phyloP scores from a whole-genome alignment of 2,888 invertebrate species.

The Ormyrus thymus region DNA sequence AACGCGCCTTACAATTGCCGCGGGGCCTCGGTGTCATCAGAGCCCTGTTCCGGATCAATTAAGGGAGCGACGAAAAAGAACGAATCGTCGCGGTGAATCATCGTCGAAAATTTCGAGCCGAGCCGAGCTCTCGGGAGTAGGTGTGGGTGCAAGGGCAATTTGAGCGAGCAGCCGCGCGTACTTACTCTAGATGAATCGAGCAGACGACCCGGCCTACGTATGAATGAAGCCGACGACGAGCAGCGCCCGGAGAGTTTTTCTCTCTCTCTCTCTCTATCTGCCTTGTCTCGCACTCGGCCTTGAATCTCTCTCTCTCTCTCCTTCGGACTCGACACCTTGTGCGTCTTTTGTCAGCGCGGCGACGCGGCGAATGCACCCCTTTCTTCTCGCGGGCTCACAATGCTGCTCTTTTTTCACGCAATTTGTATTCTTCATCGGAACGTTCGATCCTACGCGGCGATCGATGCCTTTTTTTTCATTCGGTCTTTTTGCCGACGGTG shows the following conservation, averaged over 20 bases:
- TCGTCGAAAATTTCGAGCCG: too few relatives aligned
- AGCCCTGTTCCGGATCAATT: too few relatives aligned
- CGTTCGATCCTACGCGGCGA: conserved; percentile 8
- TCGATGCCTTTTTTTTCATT: conserved; percentile 10
- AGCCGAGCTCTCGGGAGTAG: neutral
- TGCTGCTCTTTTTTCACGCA: conserved; percentile 11
- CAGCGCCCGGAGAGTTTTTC: conserved; percentile 7
- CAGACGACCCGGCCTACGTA: neutral
- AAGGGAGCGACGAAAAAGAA: too few relatives aligned
- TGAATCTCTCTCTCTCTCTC: neutral
- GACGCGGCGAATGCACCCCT: conserved; percentile 7
- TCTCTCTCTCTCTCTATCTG: neutral
- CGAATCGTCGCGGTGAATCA: too few relatives aligned
- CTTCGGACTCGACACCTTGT: conserved; percentile 16
- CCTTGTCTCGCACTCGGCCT: neutral
- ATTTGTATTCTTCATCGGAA: conserved; percentile 31
- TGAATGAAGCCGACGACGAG: conserved; percentile 5
- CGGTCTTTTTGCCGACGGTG: conserved; percentile 4
- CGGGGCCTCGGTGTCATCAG: too few relatives aligned
- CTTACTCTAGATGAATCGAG: conserved; percentile 14
- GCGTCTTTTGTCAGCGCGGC: conserved; percentile 10
- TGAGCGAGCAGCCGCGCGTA: neutral
- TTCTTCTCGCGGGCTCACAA: neutral
- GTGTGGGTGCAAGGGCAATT: conserved; percentile 27
- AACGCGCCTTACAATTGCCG: too few relatives aligned